phyloP scores from a whole-genome alignment of 2,888 invertebrate species.

The Prenolepis imparis region DNA sequence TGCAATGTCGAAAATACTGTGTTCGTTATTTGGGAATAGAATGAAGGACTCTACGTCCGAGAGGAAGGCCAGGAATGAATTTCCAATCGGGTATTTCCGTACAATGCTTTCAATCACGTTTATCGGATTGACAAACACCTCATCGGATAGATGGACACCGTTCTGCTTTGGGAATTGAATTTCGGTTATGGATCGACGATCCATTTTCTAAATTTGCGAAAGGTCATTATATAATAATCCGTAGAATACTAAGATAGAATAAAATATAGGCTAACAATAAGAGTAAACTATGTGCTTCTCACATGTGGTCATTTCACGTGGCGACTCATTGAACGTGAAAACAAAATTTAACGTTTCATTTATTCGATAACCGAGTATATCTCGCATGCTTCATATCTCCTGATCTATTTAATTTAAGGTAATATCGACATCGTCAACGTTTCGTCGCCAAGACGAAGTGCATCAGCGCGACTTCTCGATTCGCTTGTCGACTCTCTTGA shows the following conservation, averaged over 20 bases:
- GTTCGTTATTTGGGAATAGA: conserved; percentile 7
- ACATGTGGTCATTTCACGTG: too few relatives aligned
- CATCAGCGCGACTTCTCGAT: conserved; percentile 37
- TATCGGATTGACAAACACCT: conserved; percentile 59
- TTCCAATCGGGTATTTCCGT: conserved; percentile 58
- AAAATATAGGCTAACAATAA: conserved; percentile 1
- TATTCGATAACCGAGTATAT: background rate
- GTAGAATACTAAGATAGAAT: conserved; percentile 11
- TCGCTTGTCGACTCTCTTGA: conserved; percentile 39
- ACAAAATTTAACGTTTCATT: background rate
- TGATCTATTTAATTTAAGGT: background rate
- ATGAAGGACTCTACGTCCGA: background rate
- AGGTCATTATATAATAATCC: conserved; percentile 35
- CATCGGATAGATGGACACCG: conserved; percentile 52
- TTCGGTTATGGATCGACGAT: conserved; percentile 63
- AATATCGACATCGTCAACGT: conserved; percentile 14
- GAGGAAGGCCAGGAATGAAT: conserved; percentile 37
- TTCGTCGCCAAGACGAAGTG: conserved; percentile 17
- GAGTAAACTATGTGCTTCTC: background rate
- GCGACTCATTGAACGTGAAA: background rate
- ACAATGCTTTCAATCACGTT: conserved; percentile 56
- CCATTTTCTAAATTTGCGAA: conserved; percentile 56
- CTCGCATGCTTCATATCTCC: too few relatives aligned
- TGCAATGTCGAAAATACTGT: background rate
- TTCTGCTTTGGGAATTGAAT: conserved; percentile 49